Conservation (phyloP, 2,113 vertebrate species). For the Gnathonemus longibarbis region DNA sequence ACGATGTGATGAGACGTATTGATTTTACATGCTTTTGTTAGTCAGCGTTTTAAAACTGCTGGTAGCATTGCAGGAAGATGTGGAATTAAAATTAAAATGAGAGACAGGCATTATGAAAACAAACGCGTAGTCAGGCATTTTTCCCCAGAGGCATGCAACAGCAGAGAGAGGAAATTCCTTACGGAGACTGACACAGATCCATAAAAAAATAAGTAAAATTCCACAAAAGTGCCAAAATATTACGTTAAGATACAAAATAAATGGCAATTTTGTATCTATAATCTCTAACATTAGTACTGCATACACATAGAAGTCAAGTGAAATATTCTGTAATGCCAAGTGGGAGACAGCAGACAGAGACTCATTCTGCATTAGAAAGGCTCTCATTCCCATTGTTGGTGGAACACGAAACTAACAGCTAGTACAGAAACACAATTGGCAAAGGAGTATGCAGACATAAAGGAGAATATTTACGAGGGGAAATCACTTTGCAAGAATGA, state of each 20-base stretch:
- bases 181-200: not conserved
- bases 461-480: not conserved
- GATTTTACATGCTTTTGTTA: not conserved
- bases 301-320: not conserved
- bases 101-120: not conserved
- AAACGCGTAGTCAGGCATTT: not conserved
- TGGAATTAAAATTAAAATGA: not conserved
- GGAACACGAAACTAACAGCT: not conserved
- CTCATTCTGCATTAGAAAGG: not conserved
- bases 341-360: not conserved
- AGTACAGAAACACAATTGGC: not conserved
- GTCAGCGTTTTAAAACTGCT: not conserved
- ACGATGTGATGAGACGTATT: not conserved
- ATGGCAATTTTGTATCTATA: not conserved
- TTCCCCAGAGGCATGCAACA: not conserved
- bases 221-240: not conserved
- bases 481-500: not conserved
- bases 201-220: not conserved
- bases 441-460: not conserved
- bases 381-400: not conserved
- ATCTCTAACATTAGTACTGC: not conserved
- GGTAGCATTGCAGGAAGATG: not conserved
- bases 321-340: not conserved
- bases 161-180: not conserved
- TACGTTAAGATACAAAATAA: not conserved